phyloP scores from a whole-genome alignment of 1,140 invertebrate species.

The Gryllus bimaculatus region DNA sequence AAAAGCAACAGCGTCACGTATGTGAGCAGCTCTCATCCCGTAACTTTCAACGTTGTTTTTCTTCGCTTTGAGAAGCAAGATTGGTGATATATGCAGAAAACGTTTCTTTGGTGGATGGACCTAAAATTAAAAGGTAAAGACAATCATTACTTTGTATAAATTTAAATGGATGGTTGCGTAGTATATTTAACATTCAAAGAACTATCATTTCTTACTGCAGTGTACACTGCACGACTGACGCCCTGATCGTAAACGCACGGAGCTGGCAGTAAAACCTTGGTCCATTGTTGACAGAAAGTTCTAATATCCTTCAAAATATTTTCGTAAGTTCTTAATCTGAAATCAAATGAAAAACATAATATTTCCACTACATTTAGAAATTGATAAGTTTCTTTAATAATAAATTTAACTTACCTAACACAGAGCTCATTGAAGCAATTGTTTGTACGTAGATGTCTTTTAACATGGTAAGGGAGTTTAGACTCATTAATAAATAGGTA shows the following conservation, averaged over 20 bases:
- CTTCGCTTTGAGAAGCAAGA: constrained; percentile 70
- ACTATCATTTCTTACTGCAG: constrained; percentile 42
- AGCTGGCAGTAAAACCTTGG: constrained; percentile 58
- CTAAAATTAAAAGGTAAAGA: constrained; percentile 2
- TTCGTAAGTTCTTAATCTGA: constrained; percentile 58
- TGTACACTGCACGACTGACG: constrained; percentile 64
- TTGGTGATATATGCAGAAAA: constrained; percentile 52
- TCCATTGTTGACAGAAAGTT: constrained; percentile 53
- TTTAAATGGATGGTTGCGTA: neutral
- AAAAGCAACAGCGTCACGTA: constrained; percentile 78
- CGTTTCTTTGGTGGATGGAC: constrained; percentile 30
- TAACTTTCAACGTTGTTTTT: constrained; percentile 77
- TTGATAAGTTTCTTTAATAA: neutral
- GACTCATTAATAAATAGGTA: constrained; percentile 50
- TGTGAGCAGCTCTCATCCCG: constrained; percentile 80
- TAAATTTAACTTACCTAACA: constrained; percentile 8
- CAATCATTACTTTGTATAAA: neutral
- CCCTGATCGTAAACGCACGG: constrained; percentile 59
- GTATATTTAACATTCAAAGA: neutral
- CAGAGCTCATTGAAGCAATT: constrained; percentile 35
- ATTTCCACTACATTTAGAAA: neutral
- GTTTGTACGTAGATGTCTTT: constrained; percentile 47
- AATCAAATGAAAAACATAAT: neutral
- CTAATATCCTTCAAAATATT: constrained; percentile 58
- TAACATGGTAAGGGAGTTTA: constrained; percentile 45